Evolutionary conservation across 2,888 invertebrate genomes (phyloP).

Genomic region (Rapana venosa): DNA sequence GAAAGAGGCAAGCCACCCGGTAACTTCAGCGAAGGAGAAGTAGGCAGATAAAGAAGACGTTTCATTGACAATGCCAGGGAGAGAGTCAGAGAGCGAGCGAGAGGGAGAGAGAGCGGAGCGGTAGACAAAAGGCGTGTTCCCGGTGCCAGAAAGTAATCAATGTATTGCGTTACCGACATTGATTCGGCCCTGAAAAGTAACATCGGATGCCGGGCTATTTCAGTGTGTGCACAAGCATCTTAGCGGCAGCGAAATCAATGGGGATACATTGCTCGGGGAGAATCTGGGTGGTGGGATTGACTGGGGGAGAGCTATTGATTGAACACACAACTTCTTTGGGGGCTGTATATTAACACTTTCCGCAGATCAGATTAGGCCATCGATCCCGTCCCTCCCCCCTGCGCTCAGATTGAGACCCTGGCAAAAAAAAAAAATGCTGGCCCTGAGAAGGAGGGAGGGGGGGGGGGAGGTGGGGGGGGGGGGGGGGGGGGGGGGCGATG

Average conservation of each 20-base stretch:
- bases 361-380: slow-evolving; percentile 37
- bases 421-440: not conserved
- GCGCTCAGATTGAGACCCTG: not conserved
- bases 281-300: too few species aligned
- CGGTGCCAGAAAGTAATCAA: slow-evolving; percentile 39
- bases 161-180: slow-evolving; percentile 40
- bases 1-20: not conserved
- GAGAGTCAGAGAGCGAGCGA: too few species aligned
- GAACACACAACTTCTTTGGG: slow-evolving; percentile 36
- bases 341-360: slow-evolving; percentile 44
- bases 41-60: too few species aligned
- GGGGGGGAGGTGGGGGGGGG: not conserved
- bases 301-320: slow-evolving; percentile 26
- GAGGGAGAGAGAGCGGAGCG: too few species aligned
- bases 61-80: too few species aligned
- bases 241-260: slow-evolving; percentile 1
- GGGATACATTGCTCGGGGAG: slow-evolving; percentile 16
- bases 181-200: slow-evolving; percentile 23
- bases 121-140: slow-evolving; percentile 27
- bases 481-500: not conserved
- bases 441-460: not conserved
- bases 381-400: not conserved
- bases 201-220: slow-evolving; percentile 38
- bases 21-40: too few species aligned
- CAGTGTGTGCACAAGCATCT: slow-evolving; percentile 31